phyloP scores from a whole-genome alignment of 2,797 vertebrate genomes.

The Esox masquinongy region DNA sequence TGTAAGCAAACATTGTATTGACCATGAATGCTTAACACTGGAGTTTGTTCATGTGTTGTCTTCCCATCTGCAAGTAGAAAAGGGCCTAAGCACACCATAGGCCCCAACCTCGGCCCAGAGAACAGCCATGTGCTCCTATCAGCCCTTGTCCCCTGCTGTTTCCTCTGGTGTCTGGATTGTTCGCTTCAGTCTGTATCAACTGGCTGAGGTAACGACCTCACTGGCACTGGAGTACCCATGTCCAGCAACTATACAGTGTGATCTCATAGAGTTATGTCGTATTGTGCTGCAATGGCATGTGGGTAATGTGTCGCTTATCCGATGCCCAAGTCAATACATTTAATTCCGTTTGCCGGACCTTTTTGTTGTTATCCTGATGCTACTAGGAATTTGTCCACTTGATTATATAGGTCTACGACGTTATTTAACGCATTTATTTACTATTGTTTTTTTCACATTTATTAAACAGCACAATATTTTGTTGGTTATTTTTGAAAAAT shows the following conservation, averaged over 20 bases:
- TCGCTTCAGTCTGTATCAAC: slow-evolving; percentile 63
- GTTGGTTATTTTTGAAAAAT: too few relatives aligned
- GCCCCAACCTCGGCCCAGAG: slow-evolving; percentile 38
- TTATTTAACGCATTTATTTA: too few relatives aligned
- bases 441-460: too few relatives aligned
- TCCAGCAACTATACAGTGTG: slow-evolving; percentile 16
- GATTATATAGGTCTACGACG: too few relatives aligned
- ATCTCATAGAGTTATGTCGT: neutral
- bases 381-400: too few relatives aligned
- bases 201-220: slow-evolving; percentile 53
- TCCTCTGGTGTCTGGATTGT: slow-evolving; percentile 54
- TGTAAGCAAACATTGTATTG: slow-evolving; percentile 57
- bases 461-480: too few relatives aligned
- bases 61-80: neutral
- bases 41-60: neutral
- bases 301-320: neutral
- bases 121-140: slow-evolving; percentile 25
- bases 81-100: slow-evolving; percentile 46
- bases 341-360: too few relatives aligned
- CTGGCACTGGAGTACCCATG: slow-evolving; percentile 59
- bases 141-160: slow-evolving; percentile 70
- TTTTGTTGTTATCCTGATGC: too few relatives aligned
- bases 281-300: too few relatives aligned
- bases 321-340: too few relatives aligned
- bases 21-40: slow-evolving; percentile 10